Base-by-base conservation (phyloP, 1,140 invertebrate genomes). In the Danaus plexippus region DNA sequence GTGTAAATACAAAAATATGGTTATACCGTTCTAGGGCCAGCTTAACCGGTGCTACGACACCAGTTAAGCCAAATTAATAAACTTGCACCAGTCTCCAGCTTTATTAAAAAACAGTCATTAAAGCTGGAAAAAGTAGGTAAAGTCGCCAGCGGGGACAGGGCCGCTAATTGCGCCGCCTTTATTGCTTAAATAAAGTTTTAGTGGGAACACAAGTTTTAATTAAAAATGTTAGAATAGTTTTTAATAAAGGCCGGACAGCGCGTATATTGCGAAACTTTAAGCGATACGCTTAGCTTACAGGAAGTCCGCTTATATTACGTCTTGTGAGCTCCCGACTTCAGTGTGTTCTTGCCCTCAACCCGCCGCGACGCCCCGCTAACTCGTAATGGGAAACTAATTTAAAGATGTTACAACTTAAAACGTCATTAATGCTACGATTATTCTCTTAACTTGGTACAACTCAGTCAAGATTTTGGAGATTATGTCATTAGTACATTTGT, bases 121-220 rank as follows among this genome's bases (percentile, higher is more conserved):
- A 87, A 85, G 75, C 80, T 69, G 75, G 80, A 78, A 86, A 85
- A 87, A 87, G 84, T 87, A 78, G 80, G 84, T 80, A 83, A 87
- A 87, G 80, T 87, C 76, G 81, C 84, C 80, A 79, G 71, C 77
- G 80, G 81, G 84, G 84, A 87, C 84, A 85, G 81, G 74, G 77
- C 69, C 84, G 78, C 84, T 87, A 87, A 87, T 87, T 87, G 84
- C 82, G 76, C 80, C 74, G 80, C 82, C 80, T 87, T 87, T 87
- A 87, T 87, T 87, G 84, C 84, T 87, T 84, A 87, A 87, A 87
- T 87, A 87, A 87, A 87, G 84, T 87, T 87, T 87, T 87, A 87
- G 84, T 85, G 77, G 74, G 79, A 83, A 87, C 84, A 87, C 82
- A 87, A 87, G 84, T 87, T 87, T 87, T 87, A 87, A 87, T 87